Conservation (phyloP, 2,888 invertebrate genomes). For the Lamproptera curius region DNA sequence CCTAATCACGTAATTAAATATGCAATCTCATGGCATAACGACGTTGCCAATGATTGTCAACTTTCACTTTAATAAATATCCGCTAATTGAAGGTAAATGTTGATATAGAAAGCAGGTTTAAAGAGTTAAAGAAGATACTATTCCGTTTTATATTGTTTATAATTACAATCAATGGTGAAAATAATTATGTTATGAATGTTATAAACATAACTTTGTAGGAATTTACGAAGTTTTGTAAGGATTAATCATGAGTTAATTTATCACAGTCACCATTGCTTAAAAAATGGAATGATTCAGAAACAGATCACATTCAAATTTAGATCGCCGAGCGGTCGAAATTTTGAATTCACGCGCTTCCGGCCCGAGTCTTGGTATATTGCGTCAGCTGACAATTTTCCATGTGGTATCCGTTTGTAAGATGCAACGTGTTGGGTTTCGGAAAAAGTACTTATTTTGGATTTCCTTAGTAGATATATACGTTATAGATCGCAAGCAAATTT, state of each 20-base stretch:
- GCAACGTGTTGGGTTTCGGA: no score
- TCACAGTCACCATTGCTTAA: slow-evolving; percentile 17
- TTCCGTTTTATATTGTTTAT: neutral
- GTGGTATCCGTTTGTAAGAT: no score
- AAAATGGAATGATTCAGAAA: slow-evolving; percentile 33
- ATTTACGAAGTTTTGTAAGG: neutral
- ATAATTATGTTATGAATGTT: neutral
- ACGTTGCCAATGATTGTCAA: slow-evolving; percentile 7
- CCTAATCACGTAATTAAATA: slow-evolving; percentile 8
- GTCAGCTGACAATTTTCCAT: no score
- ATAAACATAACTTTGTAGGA: neutral
- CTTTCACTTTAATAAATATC: slow-evolving; percentile 16
- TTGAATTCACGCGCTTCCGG: slow-evolving; percentile 47
- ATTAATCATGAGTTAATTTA: neutral
- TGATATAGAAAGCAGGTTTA: slow-evolving; percentile 15
- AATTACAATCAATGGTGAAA: neutral
- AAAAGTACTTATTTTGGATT: no score
- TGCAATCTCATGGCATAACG: neutral
- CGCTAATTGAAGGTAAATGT: slow-evolving; percentile 15
- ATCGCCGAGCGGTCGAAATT: slow-evolving; percentile 47
- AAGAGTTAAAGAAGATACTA: neutral
- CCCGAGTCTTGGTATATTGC: slow-evolving; percentile 19
- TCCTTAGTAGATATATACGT: no score
- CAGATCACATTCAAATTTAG: slow-evolving; percentile 42
- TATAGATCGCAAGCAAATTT: no score